Percentiles rank a stretch among this genome's conserved stretches.
Evolutionary conservation across 2,888 invertebrate species (phyloP).

Genomic region (Therioaphis trifolii): DNA sequence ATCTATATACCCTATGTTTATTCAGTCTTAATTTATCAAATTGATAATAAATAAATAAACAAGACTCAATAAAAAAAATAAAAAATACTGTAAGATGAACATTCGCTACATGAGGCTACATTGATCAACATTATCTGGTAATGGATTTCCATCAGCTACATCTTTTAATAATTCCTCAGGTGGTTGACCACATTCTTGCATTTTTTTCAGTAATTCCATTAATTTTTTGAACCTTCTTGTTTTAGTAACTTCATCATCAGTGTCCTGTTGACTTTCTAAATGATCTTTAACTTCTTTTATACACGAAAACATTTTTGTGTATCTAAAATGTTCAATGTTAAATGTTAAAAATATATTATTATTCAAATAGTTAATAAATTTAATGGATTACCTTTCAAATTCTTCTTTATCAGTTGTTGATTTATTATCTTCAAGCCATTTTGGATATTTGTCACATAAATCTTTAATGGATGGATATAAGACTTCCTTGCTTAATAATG

Average conservation of each 20-base stretch:
- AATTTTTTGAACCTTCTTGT: slow-evolving; percentile 61
- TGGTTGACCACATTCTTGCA: slow-evolving; percentile 64
- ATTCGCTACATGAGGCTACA: slow-evolving; percentile 51
- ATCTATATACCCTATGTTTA: slow-evolving; percentile 53
- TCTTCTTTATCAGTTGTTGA: slow-evolving; percentile 55
- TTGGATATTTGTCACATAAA: slow-evolving; percentile 62
- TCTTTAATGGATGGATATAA: slow-evolving; percentile 63
- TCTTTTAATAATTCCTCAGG: slow-evolving; percentile 59
- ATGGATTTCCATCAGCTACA: slow-evolving; percentile 14
- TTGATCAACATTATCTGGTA: slow-evolving; percentile 47
- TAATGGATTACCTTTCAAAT: slow-evolving; percentile 27
- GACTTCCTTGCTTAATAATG: slow-evolving; percentile 63
- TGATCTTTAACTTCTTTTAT: slow-evolving; percentile 50
- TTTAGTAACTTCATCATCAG: slow-evolving; percentile 61
- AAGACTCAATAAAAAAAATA: slow-evolving; percentile 41
- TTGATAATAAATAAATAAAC: slow-evolving; percentile 55
- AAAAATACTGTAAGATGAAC: neutral
- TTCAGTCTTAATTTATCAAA: slow-evolving; percentile 58
- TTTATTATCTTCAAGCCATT: slow-evolving; percentile 63
- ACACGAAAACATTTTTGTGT: slow-evolving; percentile 34
- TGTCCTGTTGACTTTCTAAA: slow-evolving; percentile 51
- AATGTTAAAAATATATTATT: neutral
- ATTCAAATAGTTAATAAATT: neutral
- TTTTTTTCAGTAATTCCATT: slow-evolving; percentile 63
- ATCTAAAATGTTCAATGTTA: slow-evolving; percentile 5